A percentile compares a stretch with the other conserved stretches of the same genome.
Evolutionary conservation across 2,888 invertebrate genomes (phyloP).

Genomic region (Zonitis immaculata): DNA sequence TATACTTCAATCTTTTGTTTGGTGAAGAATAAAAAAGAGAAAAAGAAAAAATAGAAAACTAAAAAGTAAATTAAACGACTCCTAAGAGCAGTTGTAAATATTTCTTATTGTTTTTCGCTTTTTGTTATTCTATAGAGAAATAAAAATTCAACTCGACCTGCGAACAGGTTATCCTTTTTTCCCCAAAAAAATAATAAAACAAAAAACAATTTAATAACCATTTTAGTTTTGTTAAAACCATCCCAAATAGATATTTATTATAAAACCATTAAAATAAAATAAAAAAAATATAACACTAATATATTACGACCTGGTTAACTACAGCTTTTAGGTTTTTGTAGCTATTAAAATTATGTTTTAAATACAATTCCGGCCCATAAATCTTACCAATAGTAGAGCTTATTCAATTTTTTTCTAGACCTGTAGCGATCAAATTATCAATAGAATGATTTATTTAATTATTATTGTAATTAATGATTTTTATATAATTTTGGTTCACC

Average conservation of each 20-base stretch:
- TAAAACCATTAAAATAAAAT: conserved; percentile 37
- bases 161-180: conserved; percentile 16
- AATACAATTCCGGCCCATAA: conserved; percentile 41
- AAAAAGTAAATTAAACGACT: conserved; percentile 1
- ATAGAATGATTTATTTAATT: no score
- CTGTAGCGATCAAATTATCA: no score
- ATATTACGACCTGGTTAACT: conserved; percentile 40
- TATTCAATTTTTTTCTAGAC: no score
- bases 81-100: background rate
- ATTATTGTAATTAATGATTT: no score
- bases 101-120: background rate
- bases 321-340: conserved; percentile 34
- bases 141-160: conserved; percentile 15
- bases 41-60: no score
- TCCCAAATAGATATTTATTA: conserved; percentile 43
- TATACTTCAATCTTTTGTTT: background rate
- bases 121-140: conserved; percentile 1
- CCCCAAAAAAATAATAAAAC: no score
- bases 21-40: no score
- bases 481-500: no score
- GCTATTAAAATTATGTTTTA: conserved; percentile 42
- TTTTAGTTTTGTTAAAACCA: conserved; percentile 36
- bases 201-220: conserved; percentile 31
- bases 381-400: no score
- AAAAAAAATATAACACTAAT: conserved; percentile 33